Evolutionary conservation across 64 coral and sea anemone species (phyloP), one percentile per base, ranked within the genome.

Genomic region (Pocillopora damicornis): DNA sequence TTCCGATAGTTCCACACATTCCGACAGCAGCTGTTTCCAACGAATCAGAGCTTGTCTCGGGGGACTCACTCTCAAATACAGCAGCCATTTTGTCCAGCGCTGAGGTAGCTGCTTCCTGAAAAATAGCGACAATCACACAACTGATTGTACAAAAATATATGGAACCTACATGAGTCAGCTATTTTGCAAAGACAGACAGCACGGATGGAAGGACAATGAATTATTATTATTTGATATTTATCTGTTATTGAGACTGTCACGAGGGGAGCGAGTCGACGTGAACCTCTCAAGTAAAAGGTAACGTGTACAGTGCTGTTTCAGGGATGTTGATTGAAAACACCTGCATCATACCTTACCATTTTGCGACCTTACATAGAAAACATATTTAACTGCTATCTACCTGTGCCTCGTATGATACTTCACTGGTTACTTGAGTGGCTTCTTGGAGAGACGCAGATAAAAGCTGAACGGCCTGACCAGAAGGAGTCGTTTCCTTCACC

Each of bases 1-100:
- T 91, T 13, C 90, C 90, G 11, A 91, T 67, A 66, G 90, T 61
- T 59, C 76, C 65, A 56, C 76, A 38, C 75, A 87, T 78, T 14
- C 17, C 25, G 59, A 82, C 57, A 20, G 90, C 83, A 79, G 82
- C 67, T 12, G 90, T 65, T 10, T 91, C 83, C 82, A 87, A 62
- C 23, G 75, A 84, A 78, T 17, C 36, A 58, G 90, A 59, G n/a
- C 62, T 63, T 79, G 90, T 69, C 25, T 26, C 90, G 17, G 37
- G 74, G 6, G 58, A 76, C 10, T 84, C 75, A 34, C 68, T 82
- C 25, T 86, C 77, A 72, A 86, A 62, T 1, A 87, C 66, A 79
- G 77, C 25, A 60, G 76, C 65, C 74, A 84, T 72, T 61, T 57
- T 87, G 38, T 20, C 65, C 37, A 59, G 75, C 14, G 86, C 63